Base-by-base conservation (phyloP, 2,113 vertebrate genomes). In the Mesitornis unicolor region DNA sequence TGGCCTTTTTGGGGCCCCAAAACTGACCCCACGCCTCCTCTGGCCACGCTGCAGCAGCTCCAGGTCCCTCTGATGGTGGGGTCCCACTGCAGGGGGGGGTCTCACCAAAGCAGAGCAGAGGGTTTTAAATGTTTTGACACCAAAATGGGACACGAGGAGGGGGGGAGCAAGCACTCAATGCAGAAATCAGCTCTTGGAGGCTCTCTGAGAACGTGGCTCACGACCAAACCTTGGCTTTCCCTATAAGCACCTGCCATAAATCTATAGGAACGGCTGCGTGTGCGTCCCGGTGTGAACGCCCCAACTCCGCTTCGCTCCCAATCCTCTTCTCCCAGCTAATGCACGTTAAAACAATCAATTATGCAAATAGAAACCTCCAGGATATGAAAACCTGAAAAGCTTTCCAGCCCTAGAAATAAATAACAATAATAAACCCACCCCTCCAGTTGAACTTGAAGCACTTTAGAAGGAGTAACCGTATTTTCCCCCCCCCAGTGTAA, bases 231-330 rank as follows among this genome's bases (percentile, higher is more conserved):
- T 45, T 48, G 45, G 25, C 28, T 79, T n/a, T 16, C 50, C 56
- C 3, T 3, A 1, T 0, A 42, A 1, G 5, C 3, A 3, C 5
- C 50, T 73, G 24, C 0, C 1, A 7, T 0, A 4, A 28, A 28
- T 2, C 56, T 15, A 16, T 0, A 16, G 61, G 67, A 65, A 3
- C 28, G 0, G n/a, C 54, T 40, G 21, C 0, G 1, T 10, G 38
- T 4, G 4, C 0, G 4, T 17, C 48, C 51, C 4, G 40, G 5
- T 31, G 88, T 1, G 6, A 33, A 16, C 0, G 1, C 33, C 6
- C 43, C 1, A 13, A 14, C 10, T 0, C 9, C 0, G 1, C 14
- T 51, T 11, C 6, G 1, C 2, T 28, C 22, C 65, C 6, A 26
- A 48, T 3, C 45, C 56, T 36, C 28, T 6, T 7, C 2, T 22